Evolutionary conservation across 2,888 invertebrate genomes (phyloP), one percentile per base, ranked within the genome.

Genomic region (Erynnis tages): DNA sequence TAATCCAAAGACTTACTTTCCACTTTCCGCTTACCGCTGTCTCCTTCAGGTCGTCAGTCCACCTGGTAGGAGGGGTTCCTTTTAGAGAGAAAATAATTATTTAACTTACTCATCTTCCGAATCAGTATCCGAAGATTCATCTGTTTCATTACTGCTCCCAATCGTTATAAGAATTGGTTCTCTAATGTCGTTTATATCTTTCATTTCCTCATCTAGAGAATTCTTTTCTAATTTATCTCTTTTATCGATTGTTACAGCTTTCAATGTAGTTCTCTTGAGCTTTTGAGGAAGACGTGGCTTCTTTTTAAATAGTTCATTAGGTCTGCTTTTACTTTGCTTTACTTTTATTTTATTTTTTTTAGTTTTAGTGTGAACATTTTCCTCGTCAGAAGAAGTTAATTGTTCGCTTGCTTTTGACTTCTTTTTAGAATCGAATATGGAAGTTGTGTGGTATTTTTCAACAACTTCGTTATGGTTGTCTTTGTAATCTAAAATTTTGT

Each of bases 401-500:
- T 11, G 7, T 2, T 11, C 11, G 4, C 7, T 48, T 5, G 13
- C 10, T 2, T 21, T 4, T 29, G 47, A 21, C 0, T 21, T 32
- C 16, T 11, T 8, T 25, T 16, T 34, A 7, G 4, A 17, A 11
- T 5, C 13, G 5, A 10, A 10, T 19, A 7, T 23, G 7, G 13
- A 14, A 6, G 11, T 32, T 6, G 10, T 32, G 4, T 32, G 6
- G 8, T 40, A 40, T 11, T 23, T 27, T 1, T 43, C 8, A 1
- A 50, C 19, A 27, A 50, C 25, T 2, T 32, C 34, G 34, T 35
- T 34, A 14, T 34, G 41, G 1, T 34, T 34, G 4, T 50, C 37
- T 1, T 44, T 50, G 2, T 50, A 50, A 34, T 50, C 43, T 44
- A 50, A 29, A 4, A 50, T 44, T 16, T 50, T 21, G 37, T 37